These are phyloP conservation scores for Osmoderma eremita DNA, from an alignment of 2,888 invertebrate species.

Conservation along the genomic window DNA sequence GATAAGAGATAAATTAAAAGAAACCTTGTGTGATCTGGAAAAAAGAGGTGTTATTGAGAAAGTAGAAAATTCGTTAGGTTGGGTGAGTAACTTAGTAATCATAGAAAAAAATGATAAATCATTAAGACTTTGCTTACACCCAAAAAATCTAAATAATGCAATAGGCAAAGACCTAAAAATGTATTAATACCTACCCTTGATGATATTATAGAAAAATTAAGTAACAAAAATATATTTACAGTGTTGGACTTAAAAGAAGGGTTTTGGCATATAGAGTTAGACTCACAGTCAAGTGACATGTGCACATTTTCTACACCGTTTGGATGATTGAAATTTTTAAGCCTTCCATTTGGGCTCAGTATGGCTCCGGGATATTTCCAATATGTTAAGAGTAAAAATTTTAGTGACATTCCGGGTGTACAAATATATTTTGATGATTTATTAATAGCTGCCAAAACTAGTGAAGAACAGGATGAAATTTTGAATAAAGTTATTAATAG, in stretches of 20 bases:
- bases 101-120: conserved; percentile 45
- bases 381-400: background rate
- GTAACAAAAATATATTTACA: conserved; percentile 28
- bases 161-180: conserved; percentile 34
- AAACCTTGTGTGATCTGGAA: conserved; percentile 43
- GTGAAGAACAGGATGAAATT: conserved; percentile 16
- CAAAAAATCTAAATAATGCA: conserved; percentile 44
- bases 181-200: conserved; percentile 7
- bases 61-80: conserved; percentile 27
- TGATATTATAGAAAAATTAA: conserved; percentile 1
- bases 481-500: conserved; percentile 1
- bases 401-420: conserved; percentile 7
- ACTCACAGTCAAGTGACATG: conserved; percentile 30
- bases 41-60: conserved; percentile 43
- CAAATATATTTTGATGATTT: conserved; percentile 25
- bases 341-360: conserved; percentile 43
- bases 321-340: conserved; percentile 40
- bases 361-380: conserved; percentile 10
- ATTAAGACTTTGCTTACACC: conserved; percentile 47
- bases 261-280: conserved; percentile 42
- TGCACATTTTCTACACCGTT: conserved; percentile 40
- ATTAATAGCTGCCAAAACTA: conserved; percentile 1
- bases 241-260: conserved; percentile 43
- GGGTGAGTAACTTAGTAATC: conserved; percentile 45
- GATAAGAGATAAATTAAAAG: conserved; percentile 44